phyloP scores from a whole-genome alignment of 2,797 vertebrate genomes.

The Linurgus olivaceus region DNA sequence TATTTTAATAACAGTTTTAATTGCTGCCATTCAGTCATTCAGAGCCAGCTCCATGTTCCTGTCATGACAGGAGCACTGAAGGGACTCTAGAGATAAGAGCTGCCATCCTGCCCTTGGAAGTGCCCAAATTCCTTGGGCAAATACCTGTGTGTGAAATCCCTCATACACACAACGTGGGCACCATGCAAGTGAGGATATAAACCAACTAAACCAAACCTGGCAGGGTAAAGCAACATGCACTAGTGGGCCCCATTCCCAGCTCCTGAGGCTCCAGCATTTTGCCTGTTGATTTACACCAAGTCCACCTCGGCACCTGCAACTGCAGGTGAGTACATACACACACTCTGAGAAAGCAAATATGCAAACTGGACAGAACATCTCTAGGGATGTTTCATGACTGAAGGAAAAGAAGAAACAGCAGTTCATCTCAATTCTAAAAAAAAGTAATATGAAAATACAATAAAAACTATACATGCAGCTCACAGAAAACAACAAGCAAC shows the following conservation, averaged over 20 bases:
- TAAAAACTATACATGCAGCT: neutral
- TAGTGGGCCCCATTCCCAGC: neutral
- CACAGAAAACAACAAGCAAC: neutral
- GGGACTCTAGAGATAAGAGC: neutral
- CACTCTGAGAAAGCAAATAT: neutral
- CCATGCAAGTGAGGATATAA: neutral
- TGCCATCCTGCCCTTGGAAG: neutral
- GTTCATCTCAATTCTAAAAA: neutral
- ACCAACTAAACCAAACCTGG: neutral
- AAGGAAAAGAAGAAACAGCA: neutral
- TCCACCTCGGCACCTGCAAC: neutral
- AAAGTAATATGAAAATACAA: neutral
- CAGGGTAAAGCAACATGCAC: neutral
- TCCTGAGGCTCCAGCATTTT: neutral
- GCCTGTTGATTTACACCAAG: neutral
- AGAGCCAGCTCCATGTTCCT: neutral
- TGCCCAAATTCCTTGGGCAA: neutral
- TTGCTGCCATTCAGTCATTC: neutral
- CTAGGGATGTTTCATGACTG: neutral
- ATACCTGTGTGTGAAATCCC: neutral
- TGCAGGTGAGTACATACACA: neutral
- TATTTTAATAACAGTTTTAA: neutral
- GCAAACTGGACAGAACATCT: neutral
- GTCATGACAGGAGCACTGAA: neutral
- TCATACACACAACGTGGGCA: neutral